Base-by-base conservation (phyloP, 2,888 invertebrate species). In the Drepana falcataria region DNA sequence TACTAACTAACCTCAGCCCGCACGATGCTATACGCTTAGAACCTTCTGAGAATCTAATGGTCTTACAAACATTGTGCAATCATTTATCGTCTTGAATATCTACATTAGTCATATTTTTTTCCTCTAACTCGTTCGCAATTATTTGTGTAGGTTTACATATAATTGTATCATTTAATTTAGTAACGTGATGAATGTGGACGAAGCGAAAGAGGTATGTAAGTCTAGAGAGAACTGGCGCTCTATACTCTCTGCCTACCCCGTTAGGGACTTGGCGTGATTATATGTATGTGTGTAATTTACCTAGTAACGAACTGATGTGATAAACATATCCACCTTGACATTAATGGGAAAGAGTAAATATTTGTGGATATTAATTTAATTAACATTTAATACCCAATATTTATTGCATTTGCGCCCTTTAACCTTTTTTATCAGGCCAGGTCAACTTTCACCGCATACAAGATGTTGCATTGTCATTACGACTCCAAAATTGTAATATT, bases 401-500 rank as follows among this genome's bases (percentile, higher is more conserved):
- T 33, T 63, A 61, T 59, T 59, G 56, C 56, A 59, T 58, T 60
- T 61, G 58, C 65, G 58, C 63, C 61, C 64, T 65, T 64, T 67
- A 67, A 65, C 69, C 66, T 67, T 69, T 60, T 58, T 51, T 40
- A 49, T 64, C 59, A 65, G 66, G 66, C 64, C 66, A 63, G 61
- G 57, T 61, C 63, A 66, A 69, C 69, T 69, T 69, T 69, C 69
- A 67, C 69, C 63, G 61, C 58, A 59, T 61, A 61, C 52, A 52
- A 54, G 54, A 51, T 51, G 51, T 53, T 41, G 54, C 53, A 55
- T 54, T 58, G 55, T 65, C 63, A 60, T 69, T 64, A 57, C 64
- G 64, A 61, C 65, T 66, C 66, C 56, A 66, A 69, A 66, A 63
- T 67, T 69, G 69, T 62, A 60, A 63, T 61, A 56, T 65, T 66